Conservation (phyloP, 2,113 vertebrate genomes). For the Natator depressus region DNA sequence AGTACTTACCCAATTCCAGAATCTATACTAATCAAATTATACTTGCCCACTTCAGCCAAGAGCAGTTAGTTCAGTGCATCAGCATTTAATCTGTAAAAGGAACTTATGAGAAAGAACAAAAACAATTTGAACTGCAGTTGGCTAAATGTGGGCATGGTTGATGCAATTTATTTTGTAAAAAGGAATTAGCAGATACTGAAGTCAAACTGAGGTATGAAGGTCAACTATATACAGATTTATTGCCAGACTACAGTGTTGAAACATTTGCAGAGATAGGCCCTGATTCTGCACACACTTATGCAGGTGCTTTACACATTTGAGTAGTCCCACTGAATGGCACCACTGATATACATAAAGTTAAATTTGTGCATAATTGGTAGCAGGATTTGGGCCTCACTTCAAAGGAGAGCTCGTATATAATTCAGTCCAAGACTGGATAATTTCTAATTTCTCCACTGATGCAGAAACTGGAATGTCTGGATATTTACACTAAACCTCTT, state of each 20-base stretch:
- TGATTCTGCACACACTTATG: neutral
- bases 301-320: neutral
- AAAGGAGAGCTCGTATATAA: neutral
- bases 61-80: constrained; percentile 73
- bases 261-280: constrained; percentile 13
- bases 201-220: constrained; percentile 70
- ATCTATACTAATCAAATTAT: constrained; percentile 84
- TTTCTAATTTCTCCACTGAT: neutral
- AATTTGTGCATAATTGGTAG: neutral
- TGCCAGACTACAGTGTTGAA: neutral
- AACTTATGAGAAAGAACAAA: constrained; percentile 80
- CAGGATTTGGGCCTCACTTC: neutral
- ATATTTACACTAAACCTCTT: neutral
- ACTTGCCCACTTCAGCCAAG: constrained; percentile 67
- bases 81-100: constrained; percentile 86
- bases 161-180: constrained; percentile 83
- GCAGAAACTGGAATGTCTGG: neutral
- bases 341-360: neutral
- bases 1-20: constrained; percentile 80
- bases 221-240: constrained; percentile 65
- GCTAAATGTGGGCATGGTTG: constrained; percentile 71
- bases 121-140: constrained; percentile 79
- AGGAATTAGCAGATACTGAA: constrained; percentile 79
- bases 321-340: neutral
- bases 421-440: neutral